phyloP scores from a whole-genome alignment of 2,888 invertebrate species.

The Apamea anceps region DNA sequence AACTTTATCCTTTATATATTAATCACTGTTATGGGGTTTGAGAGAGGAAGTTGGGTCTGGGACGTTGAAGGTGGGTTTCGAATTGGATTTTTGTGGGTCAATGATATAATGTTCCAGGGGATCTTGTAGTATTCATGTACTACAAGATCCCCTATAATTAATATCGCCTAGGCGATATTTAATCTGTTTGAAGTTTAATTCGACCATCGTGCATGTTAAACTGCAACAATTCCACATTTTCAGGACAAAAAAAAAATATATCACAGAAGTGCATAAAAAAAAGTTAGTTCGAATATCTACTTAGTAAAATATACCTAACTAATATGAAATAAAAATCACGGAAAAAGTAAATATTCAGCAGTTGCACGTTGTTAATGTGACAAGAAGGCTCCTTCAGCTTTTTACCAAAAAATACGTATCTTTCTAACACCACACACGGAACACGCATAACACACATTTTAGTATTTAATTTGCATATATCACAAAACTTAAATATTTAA shows the following conservation, averaged over 20 bases:
- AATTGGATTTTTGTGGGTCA: background rate
- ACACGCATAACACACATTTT: background rate
- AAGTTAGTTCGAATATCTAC: too few species aligned
- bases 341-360: too few species aligned
- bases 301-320: too few species aligned
- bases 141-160: too few species aligned
- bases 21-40: constrained; percentile 59
- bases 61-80: background rate
- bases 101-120: background rate
- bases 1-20: constrained; percentile 69
- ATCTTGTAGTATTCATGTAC: background rate
- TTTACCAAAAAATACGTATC: background rate
- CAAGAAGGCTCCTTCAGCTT: background rate
- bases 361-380: too few species aligned
- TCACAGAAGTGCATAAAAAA: too few species aligned
- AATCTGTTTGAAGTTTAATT: background rate
- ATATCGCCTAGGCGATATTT: background rate
- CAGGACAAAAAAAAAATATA: too few species aligned
- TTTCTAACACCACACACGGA: background rate
- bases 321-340: too few species aligned
- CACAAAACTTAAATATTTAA: too few species aligned
- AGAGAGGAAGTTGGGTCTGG: background rate
- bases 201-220: background rate
- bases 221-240: too few species aligned
- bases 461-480: background rate